Evolutionary conservation across 1,140 invertebrate genomes (phyloP), one percentile per base, ranked within the genome.

Genomic region (Archegozetes longisetosus): DNA sequence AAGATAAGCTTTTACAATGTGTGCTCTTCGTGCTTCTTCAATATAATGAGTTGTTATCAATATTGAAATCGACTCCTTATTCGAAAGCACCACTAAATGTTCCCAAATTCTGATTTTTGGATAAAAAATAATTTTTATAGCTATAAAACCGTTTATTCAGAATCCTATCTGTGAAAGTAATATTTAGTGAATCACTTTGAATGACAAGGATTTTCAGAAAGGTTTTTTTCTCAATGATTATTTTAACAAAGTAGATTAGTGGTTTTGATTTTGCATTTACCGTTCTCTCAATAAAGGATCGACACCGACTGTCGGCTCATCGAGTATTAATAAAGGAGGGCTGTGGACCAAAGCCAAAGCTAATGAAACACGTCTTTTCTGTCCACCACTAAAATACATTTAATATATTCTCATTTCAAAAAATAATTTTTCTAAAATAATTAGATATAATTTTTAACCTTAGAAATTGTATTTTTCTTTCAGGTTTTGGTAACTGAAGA

Each of bases 291-390:
- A 77, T 24, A 91, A 71, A 0, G 88, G 88, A 76, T 93, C 88
- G 25, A 93, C 85, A 23, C 88, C 88, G 24, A 93, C 89, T 0
- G 90, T 94, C 0, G 90, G 91, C 71, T 96, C 91, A 70, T 96
- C 91, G 14, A 96, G 77, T 69, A 96, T 92, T 17, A 96, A 73
- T 17, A 95, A 76, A 70, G 92, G 85, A 0, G 90, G 90, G 72
- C 89, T 86, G 67, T 94, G 88, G 76, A 95, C 84, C 4, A 96
- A 74, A 3, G 90, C 89, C 24, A 88, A 84, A 1, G 89, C 88
- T 68, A 96, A 88, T 4, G 88, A 92, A 0, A 92, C 88, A 62
- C 90, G 78, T 47, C 90, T 77, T 68, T 93, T 88, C 72, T 94
- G 88, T 26, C 91, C 90, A 66, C 91, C 91, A 74, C 89, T 89